Percentiles rank a stretch among this genome's conserved stretches.
Conservation (phyloP, 2,888 invertebrate species). For the Odontomyia ornata region DNA sequence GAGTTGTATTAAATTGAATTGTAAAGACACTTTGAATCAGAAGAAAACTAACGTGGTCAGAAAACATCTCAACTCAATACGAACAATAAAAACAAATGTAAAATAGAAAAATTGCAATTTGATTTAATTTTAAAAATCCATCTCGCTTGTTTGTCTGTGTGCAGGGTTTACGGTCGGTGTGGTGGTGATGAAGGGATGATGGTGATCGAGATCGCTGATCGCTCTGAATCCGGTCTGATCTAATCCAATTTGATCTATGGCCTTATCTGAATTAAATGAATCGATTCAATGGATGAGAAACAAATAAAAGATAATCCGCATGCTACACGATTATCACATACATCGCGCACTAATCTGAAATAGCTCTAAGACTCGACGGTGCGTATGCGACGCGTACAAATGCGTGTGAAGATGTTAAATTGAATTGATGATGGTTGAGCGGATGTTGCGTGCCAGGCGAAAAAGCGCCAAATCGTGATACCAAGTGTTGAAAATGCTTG, state of each 20-base stretch:
- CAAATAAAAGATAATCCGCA: neutral
- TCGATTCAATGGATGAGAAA: neutral
- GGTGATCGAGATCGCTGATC: constrained; percentile 29
- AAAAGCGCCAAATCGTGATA: neutral
- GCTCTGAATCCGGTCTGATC: constrained; percentile 17
- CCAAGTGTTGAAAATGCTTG: constrained; percentile 27
- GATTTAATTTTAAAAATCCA: constrained; percentile 54
- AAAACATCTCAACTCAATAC: constrained; percentile 24
- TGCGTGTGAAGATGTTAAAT: neutral
- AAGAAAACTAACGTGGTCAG: constrained; percentile 51
- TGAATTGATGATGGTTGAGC: neutral
- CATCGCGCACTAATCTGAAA: neutral
- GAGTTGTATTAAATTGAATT: constrained; percentile 47
- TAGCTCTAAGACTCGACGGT: too few species aligned
- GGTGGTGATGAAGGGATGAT: constrained; percentile 55
- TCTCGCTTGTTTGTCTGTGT: constrained; percentile 71
- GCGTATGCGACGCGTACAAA: neutral
- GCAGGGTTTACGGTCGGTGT: constrained; percentile 66
- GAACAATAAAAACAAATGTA: constrained; percentile 50
- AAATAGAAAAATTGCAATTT: constrained; percentile 21
- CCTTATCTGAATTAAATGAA: neutral
- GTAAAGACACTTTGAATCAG: constrained; percentile 39
- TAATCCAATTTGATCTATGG: constrained; percentile 15
- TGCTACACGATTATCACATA: neutral
- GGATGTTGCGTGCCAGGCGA: neutral